These are phyloP conservation scores for Bursaphelenchus okinawaensis DNA, from an alignment of 2,888 invertebrate species.

Conservation along the genomic window DNA sequence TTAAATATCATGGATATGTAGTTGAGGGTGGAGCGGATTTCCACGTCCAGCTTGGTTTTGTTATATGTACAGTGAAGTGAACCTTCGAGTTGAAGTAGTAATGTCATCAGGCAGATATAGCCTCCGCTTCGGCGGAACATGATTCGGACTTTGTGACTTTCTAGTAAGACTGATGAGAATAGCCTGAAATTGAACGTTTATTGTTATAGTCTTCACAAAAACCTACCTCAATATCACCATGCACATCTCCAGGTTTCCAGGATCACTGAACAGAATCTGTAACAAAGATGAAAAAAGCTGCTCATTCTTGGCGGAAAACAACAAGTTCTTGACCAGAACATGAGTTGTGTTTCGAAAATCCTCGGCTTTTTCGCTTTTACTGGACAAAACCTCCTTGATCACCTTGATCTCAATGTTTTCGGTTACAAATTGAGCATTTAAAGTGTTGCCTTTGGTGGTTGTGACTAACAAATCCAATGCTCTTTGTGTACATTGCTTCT, in stretches of 20 bases:
- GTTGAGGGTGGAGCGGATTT: constrained; percentile 33
- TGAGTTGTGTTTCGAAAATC: constrained; percentile 59
- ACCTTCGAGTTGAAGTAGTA: constrained; percentile 72
- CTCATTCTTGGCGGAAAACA: constrained; percentile 68
- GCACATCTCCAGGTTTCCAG: constrained; percentile 33
- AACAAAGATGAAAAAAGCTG: constrained; percentile 45
- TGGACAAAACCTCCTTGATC: constrained; percentile 26
- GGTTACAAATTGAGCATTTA: constrained; percentile 49
- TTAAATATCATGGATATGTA: constrained; percentile 52
- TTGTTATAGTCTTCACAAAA: no score
- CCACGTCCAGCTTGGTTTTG: background rate
- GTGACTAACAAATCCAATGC: constrained; percentile 27
- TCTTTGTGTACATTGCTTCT: constrained; percentile 15
- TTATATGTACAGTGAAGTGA: constrained; percentile 10
- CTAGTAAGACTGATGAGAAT: constrained; percentile 78
- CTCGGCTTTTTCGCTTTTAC: constrained; percentile 14
- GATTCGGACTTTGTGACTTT: constrained; percentile 90
- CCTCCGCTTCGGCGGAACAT: constrained; percentile 96
- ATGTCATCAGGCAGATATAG: constrained; percentile 92
- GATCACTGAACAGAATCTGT: constrained; percentile 32
- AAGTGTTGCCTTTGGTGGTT: constrained; percentile 40
- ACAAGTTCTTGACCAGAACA: constrained; percentile 71
- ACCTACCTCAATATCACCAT: constrained; percentile 32
- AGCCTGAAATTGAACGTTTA: constrained; percentile 62
- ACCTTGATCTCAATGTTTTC: constrained; percentile 28